A percentile compares a stretch with the other conserved stretches of the same genome.
phyloP scores from a whole-genome alignment of 2,888 invertebrate genomes.

The Nomada hirtipes region DNA sequence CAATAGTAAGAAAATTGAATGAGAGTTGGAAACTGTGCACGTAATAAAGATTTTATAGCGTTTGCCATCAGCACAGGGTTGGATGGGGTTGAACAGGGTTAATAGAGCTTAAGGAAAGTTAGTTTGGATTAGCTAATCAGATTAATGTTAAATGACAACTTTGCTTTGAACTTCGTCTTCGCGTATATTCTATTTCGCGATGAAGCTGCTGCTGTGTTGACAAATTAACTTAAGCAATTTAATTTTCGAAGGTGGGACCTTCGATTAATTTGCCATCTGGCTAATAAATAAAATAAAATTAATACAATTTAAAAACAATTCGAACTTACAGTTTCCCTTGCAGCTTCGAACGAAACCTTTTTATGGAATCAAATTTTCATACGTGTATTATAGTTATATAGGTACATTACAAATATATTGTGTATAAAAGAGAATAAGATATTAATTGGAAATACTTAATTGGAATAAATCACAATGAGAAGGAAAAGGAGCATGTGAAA shows the following conservation, averaged over 20 bases:
- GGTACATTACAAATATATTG: too few species aligned
- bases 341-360: too few species aligned
- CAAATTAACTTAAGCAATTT: neutral
- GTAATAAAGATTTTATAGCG: neutral
- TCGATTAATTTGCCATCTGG: too few species aligned
- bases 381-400: too few species aligned
- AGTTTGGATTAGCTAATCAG: neutral
- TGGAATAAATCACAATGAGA: too few species aligned
- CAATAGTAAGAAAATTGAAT: neutral
- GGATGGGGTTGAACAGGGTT: neutral
- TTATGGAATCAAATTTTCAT: too few species aligned
- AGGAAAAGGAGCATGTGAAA: too few species aligned
- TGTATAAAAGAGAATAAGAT: too few species aligned
- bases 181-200: neutral
- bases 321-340: too few species aligned
- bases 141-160: constrained; percentile 1
- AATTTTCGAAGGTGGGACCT: neutral
- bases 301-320: too few species aligned
- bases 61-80: neutral
- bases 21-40: neutral
- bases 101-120: neutral
- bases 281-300: too few species aligned
- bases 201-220: neutral
- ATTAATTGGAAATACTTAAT: too few species aligned
- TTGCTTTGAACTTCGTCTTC: neutral